Evolutionary conservation across 2,113 vertebrate genomes (phyloP), one percentile per base, ranked within the genome.

Genomic region (Gnathonemus longibarbis): DNA sequence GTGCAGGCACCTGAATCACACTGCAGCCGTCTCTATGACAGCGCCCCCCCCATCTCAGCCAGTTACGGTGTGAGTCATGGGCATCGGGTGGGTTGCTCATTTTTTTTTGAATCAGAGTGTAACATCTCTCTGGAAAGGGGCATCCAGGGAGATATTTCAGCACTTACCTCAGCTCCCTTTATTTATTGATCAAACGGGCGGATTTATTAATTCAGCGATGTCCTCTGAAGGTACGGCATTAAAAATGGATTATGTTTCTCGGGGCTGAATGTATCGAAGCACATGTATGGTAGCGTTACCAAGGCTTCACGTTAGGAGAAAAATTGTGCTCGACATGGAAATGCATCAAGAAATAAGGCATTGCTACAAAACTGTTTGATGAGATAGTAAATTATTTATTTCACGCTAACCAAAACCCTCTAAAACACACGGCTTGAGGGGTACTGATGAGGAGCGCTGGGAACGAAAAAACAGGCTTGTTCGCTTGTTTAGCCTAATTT

Each of bases 181-280:
- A 91, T 94, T 94, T 91, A 85, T 91, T 88, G 91, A 66, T 66
- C 91, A 94, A 96, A 95, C 90, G 94, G 95, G 95, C 92, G 92
- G 90, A 89, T 80, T 80, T 80, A 31, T 91, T 93, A 92, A 94
- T 92, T 92, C 91, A 42, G 87, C 89, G 94, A 95, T 95, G 94
- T 93, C 94, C 94, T 94, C 89, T 91, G 66, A 93, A 89, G 94
- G 94, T 94, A 91, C 84, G 89, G 24, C 39, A 52, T 56, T 8
- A 49, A 13, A 87, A 87, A 62, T 50, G 46, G 27, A 49, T n/a
- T 58, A 39, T n/a, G 21, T 27, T 46, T 8, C 15, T 53, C 5
- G 53, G 48, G 24, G 85, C 85, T 87, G 85, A 84, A 52, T 45
- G 45, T 87, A 11, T 52, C 24, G 85, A 31, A 53, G 27, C 27